These are phyloP conservation scores for Folsomia manolachei DNA, from an alignment of 2,888 invertebrate species.

Conservation along the genomic window DNA sequence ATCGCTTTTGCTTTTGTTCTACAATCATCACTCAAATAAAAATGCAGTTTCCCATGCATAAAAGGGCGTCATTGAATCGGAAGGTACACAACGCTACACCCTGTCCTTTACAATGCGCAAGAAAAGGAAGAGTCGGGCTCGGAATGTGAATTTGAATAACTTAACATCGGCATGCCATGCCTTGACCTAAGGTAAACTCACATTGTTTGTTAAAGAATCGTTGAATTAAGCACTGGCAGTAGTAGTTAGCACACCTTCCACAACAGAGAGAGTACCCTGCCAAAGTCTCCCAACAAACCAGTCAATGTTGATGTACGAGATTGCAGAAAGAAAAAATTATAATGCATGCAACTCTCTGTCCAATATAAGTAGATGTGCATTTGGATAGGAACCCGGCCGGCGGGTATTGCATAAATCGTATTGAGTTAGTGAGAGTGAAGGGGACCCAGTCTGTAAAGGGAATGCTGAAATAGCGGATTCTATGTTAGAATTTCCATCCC, in stretches of 20 bases:
- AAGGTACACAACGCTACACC: no score
- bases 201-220: no score
- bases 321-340: not conserved
- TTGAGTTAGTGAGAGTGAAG: not conserved
- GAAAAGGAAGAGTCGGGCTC: conserved; percentile 10
- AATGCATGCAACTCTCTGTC: not conserved
- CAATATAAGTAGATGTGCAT: not conserved
- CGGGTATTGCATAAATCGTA: no score
- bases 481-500: not conserved
- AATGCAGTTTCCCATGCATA: conserved; percentile 21
- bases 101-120: no score
- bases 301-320: conserved; percentile 17
- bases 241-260: not conserved
- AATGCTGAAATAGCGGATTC: not conserved
- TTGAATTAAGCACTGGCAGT: not conserved
- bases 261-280: not conserved
- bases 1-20: conserved; percentile 17
- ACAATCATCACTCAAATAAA: conserved; percentile 22
- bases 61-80: not conserved
- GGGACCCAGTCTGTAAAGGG: not conserved
- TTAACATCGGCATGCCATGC: conserved; percentile 11
- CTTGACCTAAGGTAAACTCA: conserved; percentile 4
- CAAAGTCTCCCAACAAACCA: no score
- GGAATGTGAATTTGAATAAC: conserved; percentile 19
- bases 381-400: no score